Conservation (phyloP, 2,797 vertebrate species). For the Premnoplex brunnescens region DNA sequence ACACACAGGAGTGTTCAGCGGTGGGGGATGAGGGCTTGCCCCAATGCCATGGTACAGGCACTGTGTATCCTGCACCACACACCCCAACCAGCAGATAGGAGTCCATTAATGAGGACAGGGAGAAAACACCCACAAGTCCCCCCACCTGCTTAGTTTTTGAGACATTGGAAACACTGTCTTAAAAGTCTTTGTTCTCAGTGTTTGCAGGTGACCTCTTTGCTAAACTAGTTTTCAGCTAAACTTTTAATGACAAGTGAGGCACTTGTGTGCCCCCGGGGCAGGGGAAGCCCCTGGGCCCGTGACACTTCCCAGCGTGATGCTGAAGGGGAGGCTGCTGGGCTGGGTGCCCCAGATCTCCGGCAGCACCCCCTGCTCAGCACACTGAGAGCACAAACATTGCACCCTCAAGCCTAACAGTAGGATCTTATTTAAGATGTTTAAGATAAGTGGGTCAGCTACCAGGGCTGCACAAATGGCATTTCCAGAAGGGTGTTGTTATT, state of each 20-base stretch:
- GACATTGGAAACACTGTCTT: background rate
- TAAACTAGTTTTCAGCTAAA: conserved; percentile 33
- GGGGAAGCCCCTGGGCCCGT: background rate
- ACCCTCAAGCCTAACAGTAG: background rate
- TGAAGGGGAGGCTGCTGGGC: background rate
- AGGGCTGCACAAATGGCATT: background rate
- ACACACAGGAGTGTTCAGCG: background rate
- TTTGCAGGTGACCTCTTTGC: background rate
- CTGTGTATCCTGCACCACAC: background rate
- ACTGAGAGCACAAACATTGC: background rate
- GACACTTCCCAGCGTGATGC: background rate
- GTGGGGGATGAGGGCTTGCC: background rate
- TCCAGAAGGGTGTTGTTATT: conserved; percentile 23
- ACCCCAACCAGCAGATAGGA: background rate
- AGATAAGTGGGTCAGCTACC: conserved; percentile 15
- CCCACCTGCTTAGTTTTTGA: background rate
- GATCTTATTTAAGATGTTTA: background rate
- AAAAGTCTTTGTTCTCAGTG: background rate
- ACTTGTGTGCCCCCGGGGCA: background rate
- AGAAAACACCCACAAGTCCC: background rate
- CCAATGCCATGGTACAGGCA: rapidly evolving
- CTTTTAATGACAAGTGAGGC: background rate
- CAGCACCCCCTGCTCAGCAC: background rate
- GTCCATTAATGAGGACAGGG: background rate
- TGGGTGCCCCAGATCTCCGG: background rate